Evolutionary conservation across 2,113 vertebrate species (phyloP), one percentile per base, ranked within the genome.

Genomic region (Pachyramphus minor): DNA sequence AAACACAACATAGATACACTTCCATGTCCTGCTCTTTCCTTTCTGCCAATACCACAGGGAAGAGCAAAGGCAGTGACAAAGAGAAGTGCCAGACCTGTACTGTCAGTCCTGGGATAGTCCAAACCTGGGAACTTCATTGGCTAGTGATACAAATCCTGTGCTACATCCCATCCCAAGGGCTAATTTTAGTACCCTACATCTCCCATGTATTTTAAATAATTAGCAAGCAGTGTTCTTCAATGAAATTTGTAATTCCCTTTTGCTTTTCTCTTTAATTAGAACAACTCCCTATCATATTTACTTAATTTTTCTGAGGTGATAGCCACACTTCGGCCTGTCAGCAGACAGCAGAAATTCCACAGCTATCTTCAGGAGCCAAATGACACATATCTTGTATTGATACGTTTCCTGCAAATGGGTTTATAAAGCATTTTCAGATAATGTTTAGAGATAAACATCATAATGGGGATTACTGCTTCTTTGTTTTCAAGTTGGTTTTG

Each of bases 381-480:
- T n/a, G 14, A 59, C 59, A 77, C 15, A 5, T 93, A 69, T 64
- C 37, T 68, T 82, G 9, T 66, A 84, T 35, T 39, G 77, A 79
- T 89, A 93, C 31, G 89, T 75, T 96, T 95, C 83, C 95, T 87
- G 42, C 17, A 96, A 95, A 95, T 45, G 79, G 24, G 27, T 95
- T 93, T 24, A 63, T 89, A 79, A 91, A 96, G 97, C 18, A 33
- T 75, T 59, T 95, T 95, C 28, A 2, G 27, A 95, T 64, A 92
- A 83, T 80, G 76, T 88, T 76, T 82, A 64, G 45, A 94, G 89
- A 85, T 7, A 16, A 93, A 80, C 44, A 56, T 23, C 1, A 1
- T 84, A 88, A 69, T 59, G 23, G 50, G 44, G 13, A n/a, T 56
- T 78, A 87, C 45, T 50, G 41, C 8, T 62, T 81, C 87, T 80